Conservation (phyloP, 2,888 invertebrate genomes). For the Lepidocyrtinus sp. region DNA sequence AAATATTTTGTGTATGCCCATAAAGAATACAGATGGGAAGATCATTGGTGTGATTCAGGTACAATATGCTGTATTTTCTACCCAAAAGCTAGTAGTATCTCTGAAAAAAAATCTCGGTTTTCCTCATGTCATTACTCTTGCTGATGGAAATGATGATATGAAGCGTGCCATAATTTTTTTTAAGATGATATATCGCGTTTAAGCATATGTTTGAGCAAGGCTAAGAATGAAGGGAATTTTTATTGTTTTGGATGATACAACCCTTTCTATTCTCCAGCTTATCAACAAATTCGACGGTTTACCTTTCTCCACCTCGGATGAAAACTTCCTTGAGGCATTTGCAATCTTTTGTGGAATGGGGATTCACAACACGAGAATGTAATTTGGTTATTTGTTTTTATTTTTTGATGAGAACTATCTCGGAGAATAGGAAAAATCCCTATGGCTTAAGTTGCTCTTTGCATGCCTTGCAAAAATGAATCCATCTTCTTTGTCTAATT, state of each 20-base stretch:
- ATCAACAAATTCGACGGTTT: slow-evolving; percentile 94
- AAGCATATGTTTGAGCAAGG: no score
- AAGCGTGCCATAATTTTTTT: slow-evolving; percentile 7
- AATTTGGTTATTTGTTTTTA: slow-evolving; percentile 71
- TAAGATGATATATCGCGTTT: not conserved
- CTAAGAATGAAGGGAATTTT: slow-evolving; percentile 45
- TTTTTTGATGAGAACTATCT: no score
- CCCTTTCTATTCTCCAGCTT: slow-evolving; percentile 74
- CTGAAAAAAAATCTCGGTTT: not conserved
- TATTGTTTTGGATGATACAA: not conserved
- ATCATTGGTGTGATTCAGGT: slow-evolving; percentile 93
- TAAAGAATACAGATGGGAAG: slow-evolving; percentile 91
- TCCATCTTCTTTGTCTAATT: not conserved
- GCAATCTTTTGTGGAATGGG: slow-evolving; percentile 99
- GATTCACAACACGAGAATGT: slow-evolving; percentile 96
- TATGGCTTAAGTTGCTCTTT: not conserved
- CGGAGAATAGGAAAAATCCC: not conserved
- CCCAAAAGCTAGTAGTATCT: not conserved
- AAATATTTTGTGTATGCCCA: slow-evolving; percentile 95
- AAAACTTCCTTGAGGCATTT: slow-evolving; percentile 97
- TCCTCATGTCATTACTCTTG: not conserved
- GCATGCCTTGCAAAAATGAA: not conserved
- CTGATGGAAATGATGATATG: not conserved
- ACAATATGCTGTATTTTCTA: slow-evolving; percentile 35
- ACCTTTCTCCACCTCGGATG: slow-evolving; percentile 94